Conservation (phyloP, 2,113 vertebrate species). For the Ceyx cyanopectus region DNA sequence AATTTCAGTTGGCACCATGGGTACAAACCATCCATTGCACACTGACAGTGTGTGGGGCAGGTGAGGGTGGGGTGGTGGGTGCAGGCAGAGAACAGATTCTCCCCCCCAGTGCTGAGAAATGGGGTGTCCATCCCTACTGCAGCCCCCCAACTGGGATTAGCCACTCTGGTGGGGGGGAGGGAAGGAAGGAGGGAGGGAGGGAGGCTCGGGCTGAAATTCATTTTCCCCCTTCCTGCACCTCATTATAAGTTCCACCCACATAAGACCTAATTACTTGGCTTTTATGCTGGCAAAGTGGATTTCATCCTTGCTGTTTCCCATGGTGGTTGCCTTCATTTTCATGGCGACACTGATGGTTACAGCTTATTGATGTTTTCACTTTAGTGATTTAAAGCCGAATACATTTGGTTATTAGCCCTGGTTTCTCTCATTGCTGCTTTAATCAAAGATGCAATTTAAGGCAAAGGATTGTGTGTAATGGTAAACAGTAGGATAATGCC, state of each 20-base stretch:
- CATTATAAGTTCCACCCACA: slow-evolving; percentile 69
- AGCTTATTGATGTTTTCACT: slow-evolving; percentile 72
- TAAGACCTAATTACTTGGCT: slow-evolving; percentile 71
- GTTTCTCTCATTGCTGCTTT: slow-evolving; percentile 69
- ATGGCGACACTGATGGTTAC: slow-evolving; percentile 66
- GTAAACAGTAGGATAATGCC: slow-evolving; percentile 70
- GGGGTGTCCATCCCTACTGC: neutral
- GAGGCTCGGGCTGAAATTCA: slow-evolving; percentile 15
- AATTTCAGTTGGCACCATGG: neutral
- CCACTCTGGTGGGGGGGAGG: neutral
- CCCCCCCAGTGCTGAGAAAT: neutral
- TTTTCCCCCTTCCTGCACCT: slow-evolving; percentile 60
- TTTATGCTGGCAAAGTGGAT: slow-evolving; percentile 72
- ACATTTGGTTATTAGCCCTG: slow-evolving; percentile 68
- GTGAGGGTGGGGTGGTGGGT: fast-evolving
- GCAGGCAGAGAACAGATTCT: neutral
- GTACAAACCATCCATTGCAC: neutral
- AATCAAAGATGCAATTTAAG: slow-evolving; percentile 71
- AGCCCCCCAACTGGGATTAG: neutral
- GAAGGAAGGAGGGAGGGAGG: neutral
- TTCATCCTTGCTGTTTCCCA: slow-evolving; percentile 72
- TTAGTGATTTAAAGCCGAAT: slow-evolving; percentile 74
- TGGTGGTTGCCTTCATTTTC: slow-evolving; percentile 70
- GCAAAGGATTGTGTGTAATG: slow-evolving; percentile 61
- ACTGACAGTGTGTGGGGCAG: fast-evolving